Percentiles rank a stretch among this genome's conserved stretches.
Conservation (phyloP, 2,113 vertebrate species). For the Hemichromis elongatus region DNA sequence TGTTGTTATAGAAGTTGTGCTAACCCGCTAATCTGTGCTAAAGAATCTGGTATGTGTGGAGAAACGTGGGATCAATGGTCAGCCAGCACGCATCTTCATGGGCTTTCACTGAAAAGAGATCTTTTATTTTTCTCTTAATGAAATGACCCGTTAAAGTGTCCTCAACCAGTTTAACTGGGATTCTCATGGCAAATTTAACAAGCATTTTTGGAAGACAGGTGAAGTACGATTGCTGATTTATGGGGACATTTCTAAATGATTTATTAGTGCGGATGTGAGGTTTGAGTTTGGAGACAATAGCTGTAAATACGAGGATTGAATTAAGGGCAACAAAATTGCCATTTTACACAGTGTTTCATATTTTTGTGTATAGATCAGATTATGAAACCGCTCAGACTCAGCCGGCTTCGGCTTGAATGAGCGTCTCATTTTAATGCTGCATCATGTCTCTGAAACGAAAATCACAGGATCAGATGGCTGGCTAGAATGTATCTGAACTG, state of each 20-base stretch:
- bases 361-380: slow-evolving; percentile 30
- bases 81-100: slow-evolving; percentile 49
- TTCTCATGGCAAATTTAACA: neutral
- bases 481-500: slow-evolving; percentile 31
- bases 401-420: neutral
- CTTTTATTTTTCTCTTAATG: slow-evolving; percentile 29
- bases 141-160: slow-evolving; percentile 33
- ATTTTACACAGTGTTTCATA: slow-evolving; percentile 28
- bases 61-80: neutral
- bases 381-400: neutral
- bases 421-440: slow-evolving; percentile 24
- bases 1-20: slow-evolving; percentile 14
- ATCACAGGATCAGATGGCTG: neutral
- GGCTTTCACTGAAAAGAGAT: slow-evolving; percentile 37
- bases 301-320: slow-evolving; percentile 58
- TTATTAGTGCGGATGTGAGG: slow-evolving; percentile 5
- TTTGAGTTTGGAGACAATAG: slow-evolving; percentile 51
- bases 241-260: neutral
- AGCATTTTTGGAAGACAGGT: neutral
- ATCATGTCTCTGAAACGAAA: neutral
- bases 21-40: slow-evolving; percentile 39
- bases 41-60: slow-evolving; percentile 6
- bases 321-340: slow-evolving; percentile 18
- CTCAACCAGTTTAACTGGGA: slow-evolving; percentile 44
- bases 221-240: neutral